Percentiles rank a stretch among this genome's conserved stretches.
phyloP scores from a whole-genome alignment of 1,140 invertebrate species.

The Dermatophagoides farinae region DNA sequence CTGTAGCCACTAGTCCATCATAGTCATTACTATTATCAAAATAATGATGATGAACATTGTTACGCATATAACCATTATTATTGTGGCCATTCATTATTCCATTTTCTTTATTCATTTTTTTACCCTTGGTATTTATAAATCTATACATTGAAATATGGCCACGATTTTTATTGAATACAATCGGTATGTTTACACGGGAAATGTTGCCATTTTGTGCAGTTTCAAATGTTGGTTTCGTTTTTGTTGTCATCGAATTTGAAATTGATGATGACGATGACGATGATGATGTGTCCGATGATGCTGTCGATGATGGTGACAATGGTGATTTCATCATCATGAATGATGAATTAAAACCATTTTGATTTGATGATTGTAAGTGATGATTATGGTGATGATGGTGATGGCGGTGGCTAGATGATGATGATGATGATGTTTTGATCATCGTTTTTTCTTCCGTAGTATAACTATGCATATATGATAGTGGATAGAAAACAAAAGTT shows the following conservation, averaged over 20 bases:
- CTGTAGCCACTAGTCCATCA: no score
- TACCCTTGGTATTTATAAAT: slow-evolving; percentile 48
- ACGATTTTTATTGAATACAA: background rate
- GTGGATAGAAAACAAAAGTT: no score
- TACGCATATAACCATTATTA: background rate
- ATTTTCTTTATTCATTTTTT: slow-evolving; percentile 18
- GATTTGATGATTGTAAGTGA: no score
- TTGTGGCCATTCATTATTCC: background rate
- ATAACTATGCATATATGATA: no score
- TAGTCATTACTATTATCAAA: no score
- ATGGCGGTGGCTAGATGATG: no score
- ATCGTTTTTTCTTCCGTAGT: no score
- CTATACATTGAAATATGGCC: slow-evolving; percentile 44
- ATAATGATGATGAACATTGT: background rate
- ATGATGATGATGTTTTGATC: no score
- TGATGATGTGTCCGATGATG: background rate
- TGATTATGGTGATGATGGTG: no score
- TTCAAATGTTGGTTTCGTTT: no score
- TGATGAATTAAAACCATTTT: no score
- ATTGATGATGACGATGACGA: background rate
- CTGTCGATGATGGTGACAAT: background rate
- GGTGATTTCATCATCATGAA: no score
- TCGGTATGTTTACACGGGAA: background rate
- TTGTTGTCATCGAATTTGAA: background rate
- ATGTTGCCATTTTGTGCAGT: background rate